Evolutionary conservation across 2,797 vertebrate genomes (phyloP).

Genomic region (Myotis daubentonii): DNA sequence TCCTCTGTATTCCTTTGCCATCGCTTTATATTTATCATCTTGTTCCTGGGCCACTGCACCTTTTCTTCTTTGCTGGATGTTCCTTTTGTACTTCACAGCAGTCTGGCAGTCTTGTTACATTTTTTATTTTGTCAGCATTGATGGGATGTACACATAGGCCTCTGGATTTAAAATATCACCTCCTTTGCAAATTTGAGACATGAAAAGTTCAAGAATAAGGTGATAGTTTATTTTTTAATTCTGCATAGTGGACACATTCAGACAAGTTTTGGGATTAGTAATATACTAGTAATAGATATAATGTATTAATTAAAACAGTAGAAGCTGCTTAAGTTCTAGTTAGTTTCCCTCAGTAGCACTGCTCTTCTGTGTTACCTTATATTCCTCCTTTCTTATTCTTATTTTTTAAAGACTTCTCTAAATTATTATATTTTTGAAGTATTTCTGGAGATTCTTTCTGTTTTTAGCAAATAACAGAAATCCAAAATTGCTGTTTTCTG

Average conservation of each 20-base stretch:
- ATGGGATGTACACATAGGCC: not conserved
- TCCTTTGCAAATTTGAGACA: not conserved
- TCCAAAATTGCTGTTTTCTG: not conserved
- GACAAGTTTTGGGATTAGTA: not conserved
- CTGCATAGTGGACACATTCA: not conserved
- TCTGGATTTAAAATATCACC: not conserved
- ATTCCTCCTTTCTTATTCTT: not conserved
- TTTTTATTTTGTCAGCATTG: not conserved
- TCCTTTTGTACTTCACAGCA: not conserved
- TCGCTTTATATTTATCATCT: not conserved
- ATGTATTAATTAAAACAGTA: not conserved
- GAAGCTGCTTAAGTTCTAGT: not conserved
- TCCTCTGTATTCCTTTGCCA: not conserved
- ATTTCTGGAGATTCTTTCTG: not conserved
- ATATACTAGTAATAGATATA: not conserved
- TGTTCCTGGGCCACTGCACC: not conserved
- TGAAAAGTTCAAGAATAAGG: not conserved
- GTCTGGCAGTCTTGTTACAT: not conserved
- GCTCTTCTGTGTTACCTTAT: not conserved
- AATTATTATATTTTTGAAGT: not conserved
- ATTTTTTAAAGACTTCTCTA: not conserved
- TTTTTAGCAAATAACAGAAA: conserved; percentile 3
- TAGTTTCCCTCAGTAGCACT: not conserved
- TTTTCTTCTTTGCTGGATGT: not conserved
- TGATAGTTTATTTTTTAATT: not conserved